Percentiles rank a stretch among this genome's conserved stretches.
Conservation (phyloP, 2,113 vertebrate species). For the Raja brachyura region DNA sequence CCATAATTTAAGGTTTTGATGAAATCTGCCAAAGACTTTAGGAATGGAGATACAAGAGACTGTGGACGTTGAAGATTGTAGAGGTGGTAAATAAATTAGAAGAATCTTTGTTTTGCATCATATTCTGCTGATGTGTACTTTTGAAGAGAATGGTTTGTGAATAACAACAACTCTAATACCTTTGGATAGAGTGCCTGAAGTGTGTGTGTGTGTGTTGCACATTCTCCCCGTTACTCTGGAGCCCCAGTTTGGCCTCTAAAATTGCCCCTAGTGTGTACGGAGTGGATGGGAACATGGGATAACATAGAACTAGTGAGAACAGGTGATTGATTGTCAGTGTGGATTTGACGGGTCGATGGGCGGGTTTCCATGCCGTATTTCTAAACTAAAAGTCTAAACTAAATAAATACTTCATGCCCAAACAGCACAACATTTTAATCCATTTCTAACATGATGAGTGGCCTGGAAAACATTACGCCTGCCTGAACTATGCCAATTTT, state of each 20-base stretch:
- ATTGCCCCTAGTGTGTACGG: too few relatives aligned
- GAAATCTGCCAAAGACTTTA: background rate
- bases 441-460: background rate
- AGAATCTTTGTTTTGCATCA: constrained; percentile 1
- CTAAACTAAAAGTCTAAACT: too few relatives aligned
- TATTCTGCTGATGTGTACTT: background rate
- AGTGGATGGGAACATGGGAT: too few relatives aligned
- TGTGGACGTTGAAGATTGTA: too few relatives aligned
- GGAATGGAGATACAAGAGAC: too few relatives aligned
- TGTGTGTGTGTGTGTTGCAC: too few relatives aligned
- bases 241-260: too few relatives aligned
- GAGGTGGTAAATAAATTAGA: background rate
- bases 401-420: background rate
- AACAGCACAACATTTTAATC: background rate
- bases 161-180: background rate
- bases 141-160: background rate
- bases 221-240: too few relatives aligned
- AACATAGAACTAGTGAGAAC: too few relatives aligned
- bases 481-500: background rate
- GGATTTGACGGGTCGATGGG: too few relatives aligned
- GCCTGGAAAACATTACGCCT: background rate
- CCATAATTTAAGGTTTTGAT: background rate
- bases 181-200: background rate
- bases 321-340: too few relatives aligned
- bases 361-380: too few relatives aligned